Evolutionary conservation across 2,888 invertebrate species (phyloP), one percentile per base, ranked within the genome.

Genomic region (Arctia plantaginis): DNA sequence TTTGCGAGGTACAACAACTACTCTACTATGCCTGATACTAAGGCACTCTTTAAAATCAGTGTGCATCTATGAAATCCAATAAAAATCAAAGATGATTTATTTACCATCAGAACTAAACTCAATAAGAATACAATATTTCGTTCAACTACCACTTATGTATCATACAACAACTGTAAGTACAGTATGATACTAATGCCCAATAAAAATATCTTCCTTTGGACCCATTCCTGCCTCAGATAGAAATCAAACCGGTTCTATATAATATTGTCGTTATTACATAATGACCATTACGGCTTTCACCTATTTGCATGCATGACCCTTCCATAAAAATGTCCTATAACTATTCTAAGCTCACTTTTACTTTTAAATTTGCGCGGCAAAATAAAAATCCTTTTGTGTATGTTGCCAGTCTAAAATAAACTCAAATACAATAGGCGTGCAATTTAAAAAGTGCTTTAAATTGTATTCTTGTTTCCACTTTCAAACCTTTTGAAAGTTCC

Each of bases 401-500:
- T 62, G 62, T 62, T 27, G 30, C 62, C 62, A 62, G 30, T 62
- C 27, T 30, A 66, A 27, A 67, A 33, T n/a, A 39, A 66, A 23
- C 18, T 23, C 1, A 39, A n/a, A 23, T n/a, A 55, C n/a, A 55
- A 55, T 12, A n/a, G n/a, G n/a, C n/a, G 23, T n/a, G n/a, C 23
- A 20, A 55, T 55, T 55, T n/a, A 12, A 55, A 55, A 55, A 55
- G 51, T 55, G 51, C n/a, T 62, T 62, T 18, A 62, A 62, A 62
- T 30, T 62, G 30, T 18, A 62, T 18, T 30, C 30, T 30, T 55
- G 35, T 41, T 69, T 69, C 64, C 8, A 66, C 65, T 73, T 73
- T 69, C 73, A 69, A 73, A 67, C n/a, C 41, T 47, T 59, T 64
- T 67, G 71, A 68, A 74, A 51, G 70, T 47, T 74, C 12, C 33